phyloP scores from a whole-genome alignment of 2,797 vertebrate genomes.

The Paratrypauchen microcephalus region DNA sequence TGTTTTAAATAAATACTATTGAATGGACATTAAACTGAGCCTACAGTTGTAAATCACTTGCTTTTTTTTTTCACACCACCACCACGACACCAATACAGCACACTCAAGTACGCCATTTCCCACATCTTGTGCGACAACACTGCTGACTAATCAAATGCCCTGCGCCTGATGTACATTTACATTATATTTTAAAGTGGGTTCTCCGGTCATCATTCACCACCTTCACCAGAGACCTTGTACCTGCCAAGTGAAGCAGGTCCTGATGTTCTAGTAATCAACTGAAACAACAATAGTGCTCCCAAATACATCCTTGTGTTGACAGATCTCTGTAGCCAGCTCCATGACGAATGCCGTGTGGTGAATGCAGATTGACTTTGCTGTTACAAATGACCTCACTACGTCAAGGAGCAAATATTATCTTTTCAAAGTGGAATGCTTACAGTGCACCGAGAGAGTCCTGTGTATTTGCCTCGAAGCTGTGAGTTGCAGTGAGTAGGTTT shows the following conservation, averaged over 20 bases:
- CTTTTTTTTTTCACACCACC: too few species aligned
- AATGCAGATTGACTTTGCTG: conserved; percentile 49
- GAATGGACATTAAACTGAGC: too few species aligned
- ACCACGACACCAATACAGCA: too few species aligned
- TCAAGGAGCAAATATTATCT: conserved; percentile 64
- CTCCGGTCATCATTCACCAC: conserved; percentile 32
- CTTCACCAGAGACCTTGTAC: conserved; percentile 27
- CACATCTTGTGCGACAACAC: conserved; percentile 17
- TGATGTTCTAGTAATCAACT: conserved; percentile 61
- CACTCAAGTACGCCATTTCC: background rate
- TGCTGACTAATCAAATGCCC: conserved; percentile 25
- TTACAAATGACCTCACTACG: conserved; percentile 57
- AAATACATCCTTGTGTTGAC: conserved; percentile 51
- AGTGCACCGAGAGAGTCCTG: conserved; percentile 18
- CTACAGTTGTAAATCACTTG: too few species aligned
- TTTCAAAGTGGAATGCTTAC: conserved; percentile 63
- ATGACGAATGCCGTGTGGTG: conserved; percentile 56
- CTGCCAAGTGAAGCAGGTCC: conserved; percentile 43
- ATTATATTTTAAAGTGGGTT: conserved; percentile 13
- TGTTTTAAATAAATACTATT: too few species aligned
- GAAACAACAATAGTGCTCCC: conserved; percentile 50
- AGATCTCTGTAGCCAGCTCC: conserved; percentile 44
- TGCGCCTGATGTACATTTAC: conserved; percentile 5
- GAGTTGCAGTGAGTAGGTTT: too few species aligned
- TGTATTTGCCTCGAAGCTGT: background rate